Base-by-base conservation (phyloP, 2,797 vertebrate species). In the Sylvilagus floridanus region DNA sequence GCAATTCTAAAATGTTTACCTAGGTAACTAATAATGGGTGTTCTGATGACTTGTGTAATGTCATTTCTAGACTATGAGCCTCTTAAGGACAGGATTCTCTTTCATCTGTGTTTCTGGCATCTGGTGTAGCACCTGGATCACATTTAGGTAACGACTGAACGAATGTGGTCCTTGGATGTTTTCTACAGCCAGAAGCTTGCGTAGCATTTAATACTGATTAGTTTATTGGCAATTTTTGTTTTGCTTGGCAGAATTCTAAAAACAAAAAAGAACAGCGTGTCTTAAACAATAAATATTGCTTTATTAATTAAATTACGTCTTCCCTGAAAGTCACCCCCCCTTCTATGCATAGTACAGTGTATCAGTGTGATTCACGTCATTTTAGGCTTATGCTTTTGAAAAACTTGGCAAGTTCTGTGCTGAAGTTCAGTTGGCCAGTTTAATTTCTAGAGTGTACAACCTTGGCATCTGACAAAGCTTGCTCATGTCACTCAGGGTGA, bases 231-330 rank as follows among this genome's bases (percentile, higher is more conserved):
- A 82, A 32, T 42, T 93, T 92, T 82, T 91, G 30, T 84, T 96
- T 84, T 37, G 77, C 52, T 84, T 95, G 79, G 84, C 83, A 96
- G 91, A 92, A 92, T 75, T 92, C 87, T 96, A 90, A 76, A 94
- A 85, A 81, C 37, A 88, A 88, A 76, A 47, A 60, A 76, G 21
- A 85, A 71, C 11, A 79, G 63, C 62, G 47, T 65, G 62, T 68
- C 50, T 84, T 75, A 85, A 42, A 57, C 54, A 57, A 57, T 57
- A 50, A 72, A 63, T 84, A 94, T 77, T 96, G 93, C 94, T 96
- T 88, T 75, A 42, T 75, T 66, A 78, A 84, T 22, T 65, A 52
- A 5, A 52, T 47, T 24, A 95, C n/a, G 76, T 84, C 89, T 87
- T 94, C 72, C 76, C 76, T 42, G 28, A 85, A 90, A 68, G 24